Conservation (phyloP, 92 coral and sea anemone species). For the Virgularia gustaviana region DNA sequence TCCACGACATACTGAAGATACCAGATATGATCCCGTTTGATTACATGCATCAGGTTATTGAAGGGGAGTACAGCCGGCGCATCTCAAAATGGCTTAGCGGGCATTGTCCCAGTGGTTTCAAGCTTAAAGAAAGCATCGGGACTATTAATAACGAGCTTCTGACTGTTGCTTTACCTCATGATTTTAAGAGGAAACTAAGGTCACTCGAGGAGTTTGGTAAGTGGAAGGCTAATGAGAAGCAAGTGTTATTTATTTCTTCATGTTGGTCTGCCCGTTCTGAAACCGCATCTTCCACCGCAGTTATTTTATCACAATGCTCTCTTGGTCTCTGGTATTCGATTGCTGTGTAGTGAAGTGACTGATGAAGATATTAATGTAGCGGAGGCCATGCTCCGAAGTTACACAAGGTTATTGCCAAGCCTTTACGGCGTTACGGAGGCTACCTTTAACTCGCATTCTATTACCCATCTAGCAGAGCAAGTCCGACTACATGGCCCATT, state of each 20-base stretch:
- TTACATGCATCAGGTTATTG: constrained; percentile 37
- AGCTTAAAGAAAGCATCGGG: neutral
- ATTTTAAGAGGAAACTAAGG: constrained; percentile 58
- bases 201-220: constrained; percentile 57
- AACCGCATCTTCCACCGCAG: constrained; percentile 48
- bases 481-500: constrained; percentile 62
- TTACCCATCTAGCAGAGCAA: constrained; percentile 59
- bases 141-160: neutral
- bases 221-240: constrained; percentile 74
- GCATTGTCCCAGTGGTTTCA: constrained; percentile 23
- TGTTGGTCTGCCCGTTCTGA: constrained; percentile 59
- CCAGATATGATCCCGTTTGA: constrained; percentile 2
- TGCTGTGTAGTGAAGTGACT: constrained; percentile 57
- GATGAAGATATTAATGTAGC: constrained; percentile 56
- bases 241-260: constrained; percentile 58
- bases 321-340: constrained; percentile 54
- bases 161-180: constrained; percentile 45
- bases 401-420: constrained; percentile 55
- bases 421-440: constrained; percentile 48
- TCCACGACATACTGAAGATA: neutral
- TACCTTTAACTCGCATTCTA: constrained; percentile 56
- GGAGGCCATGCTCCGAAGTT: constrained; percentile 56
- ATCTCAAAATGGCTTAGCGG: constrained; percentile 18
- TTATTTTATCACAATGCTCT: constrained; percentile 56
- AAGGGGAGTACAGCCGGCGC: constrained; percentile 13